A percentile compares a stretch with the other conserved stretches of the same genome.
These are phyloP conservation scores for Euclidia mi DNA, from an alignment of 2,888 invertebrate species.

Conservation along the genomic window DNA sequence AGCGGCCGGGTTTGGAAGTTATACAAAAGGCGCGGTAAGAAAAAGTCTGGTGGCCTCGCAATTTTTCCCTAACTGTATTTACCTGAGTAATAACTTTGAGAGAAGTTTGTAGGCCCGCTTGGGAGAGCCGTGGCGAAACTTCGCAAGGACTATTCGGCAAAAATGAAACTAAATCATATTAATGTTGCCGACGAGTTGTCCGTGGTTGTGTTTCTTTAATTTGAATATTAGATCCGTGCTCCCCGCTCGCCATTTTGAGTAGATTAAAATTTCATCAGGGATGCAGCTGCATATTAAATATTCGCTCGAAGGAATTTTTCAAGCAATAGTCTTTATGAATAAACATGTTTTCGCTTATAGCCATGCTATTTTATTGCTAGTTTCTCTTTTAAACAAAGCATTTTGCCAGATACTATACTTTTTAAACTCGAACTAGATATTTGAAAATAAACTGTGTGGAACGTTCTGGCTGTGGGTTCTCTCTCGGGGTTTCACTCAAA, in stretches of 20 bases:
- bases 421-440: slow-evolving; percentile 18
- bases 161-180: slow-evolving; percentile 76
- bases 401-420: slow-evolving; percentile 12
- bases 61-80: slow-evolving; percentile 75
- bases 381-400: slow-evolving; percentile 15
- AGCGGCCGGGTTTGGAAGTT: slow-evolving; percentile 68
- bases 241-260: slow-evolving; percentile 54
- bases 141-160: slow-evolving; percentile 67
- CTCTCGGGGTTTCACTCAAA: slow-evolving; percentile 68
- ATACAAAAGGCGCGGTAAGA: slow-evolving; percentile 60
- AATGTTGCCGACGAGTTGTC: slow-evolving; percentile 64
- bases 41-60: slow-evolving; percentile 59
- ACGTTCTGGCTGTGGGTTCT: too few species aligned
- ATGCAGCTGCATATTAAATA: slow-evolving; percentile 62
- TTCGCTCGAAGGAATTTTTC: slow-evolving; percentile 50
- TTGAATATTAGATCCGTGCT: slow-evolving; percentile 68
- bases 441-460: slow-evolving; percentile 73
- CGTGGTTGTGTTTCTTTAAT: slow-evolving; percentile 67
- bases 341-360: slow-evolving; percentile 33
- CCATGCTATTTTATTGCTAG: slow-evolving; percentile 26
- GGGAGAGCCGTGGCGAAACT: slow-evolving; percentile 60
- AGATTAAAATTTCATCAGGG: slow-evolving; percentile 64
- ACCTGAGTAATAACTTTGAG: slow-evolving; percentile 76
- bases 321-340: slow-evolving; percentile 49
- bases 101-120: slow-evolving; percentile 64